phyloP scores from a whole-genome alignment of 53 echinoderm and acorn worm species.

The Temnopleurus reevesii region DNA sequence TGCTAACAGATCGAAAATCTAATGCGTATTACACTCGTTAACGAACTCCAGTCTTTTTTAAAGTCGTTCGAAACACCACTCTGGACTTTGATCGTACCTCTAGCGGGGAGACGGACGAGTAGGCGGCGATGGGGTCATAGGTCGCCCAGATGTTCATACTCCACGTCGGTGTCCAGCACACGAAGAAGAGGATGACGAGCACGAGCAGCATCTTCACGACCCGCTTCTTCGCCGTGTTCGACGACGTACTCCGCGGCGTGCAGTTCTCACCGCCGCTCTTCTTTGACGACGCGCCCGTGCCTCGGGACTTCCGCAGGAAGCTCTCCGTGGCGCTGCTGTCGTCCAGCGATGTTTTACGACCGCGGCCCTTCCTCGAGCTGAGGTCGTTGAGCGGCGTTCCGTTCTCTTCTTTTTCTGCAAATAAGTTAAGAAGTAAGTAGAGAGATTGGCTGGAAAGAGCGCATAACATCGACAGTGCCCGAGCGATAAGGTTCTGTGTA shows the following conservation, averaged over 20 bases:
- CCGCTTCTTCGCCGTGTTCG: conserved; percentile 78
- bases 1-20: too few relatives aligned
- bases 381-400: conserved; percentile 83
- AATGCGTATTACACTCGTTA: too few relatives aligned
- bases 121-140: conserved; percentile 51
- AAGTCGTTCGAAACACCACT: too few relatives aligned
- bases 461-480: too few relatives aligned
- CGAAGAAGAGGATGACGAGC: conserved; percentile 83
- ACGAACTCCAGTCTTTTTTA: too few relatives aligned
- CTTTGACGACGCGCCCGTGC: conserved; percentile 36
- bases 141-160: conserved; percentile 81
- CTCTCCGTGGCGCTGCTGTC: conserved; percentile 52
- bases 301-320: conserved; percentile 38
- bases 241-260: conserved; percentile 71
- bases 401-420: conserved; percentile 84
- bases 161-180: conserved; percentile 96
- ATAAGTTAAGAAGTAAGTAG: too few relatives aligned
- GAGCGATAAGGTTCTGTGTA: too few relatives aligned
- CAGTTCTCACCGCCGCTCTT: conserved; percentile 34
- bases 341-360: conserved; percentile 28
- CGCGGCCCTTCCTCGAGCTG: neutral
- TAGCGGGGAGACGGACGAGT: neutral
- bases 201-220: conserved; percentile 94
- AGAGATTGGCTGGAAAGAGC: too few relatives aligned
- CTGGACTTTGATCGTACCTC: conserved; percentile 21